phyloP scores from a whole-genome alignment of 1,140 invertebrate genomes.

The Sycobia sp. region DNA sequence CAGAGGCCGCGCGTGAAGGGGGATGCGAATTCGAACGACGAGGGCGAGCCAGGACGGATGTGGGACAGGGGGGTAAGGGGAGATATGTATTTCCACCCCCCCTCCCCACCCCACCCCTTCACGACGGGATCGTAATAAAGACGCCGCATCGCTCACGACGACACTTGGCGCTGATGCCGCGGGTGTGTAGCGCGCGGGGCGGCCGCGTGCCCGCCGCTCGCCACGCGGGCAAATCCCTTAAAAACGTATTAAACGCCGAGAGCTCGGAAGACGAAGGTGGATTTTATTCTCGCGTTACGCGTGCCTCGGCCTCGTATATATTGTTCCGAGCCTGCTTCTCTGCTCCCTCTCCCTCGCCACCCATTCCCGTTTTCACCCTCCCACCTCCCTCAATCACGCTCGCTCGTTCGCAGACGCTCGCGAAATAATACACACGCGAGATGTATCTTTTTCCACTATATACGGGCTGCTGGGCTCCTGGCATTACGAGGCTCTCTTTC shows the following conservation, averaged over 20 bases:
- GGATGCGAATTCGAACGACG: no score
- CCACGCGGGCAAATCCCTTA: constrained; percentile 31
- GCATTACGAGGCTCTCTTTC: constrained; percentile 25
- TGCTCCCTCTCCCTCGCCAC: constrained; percentile 19
- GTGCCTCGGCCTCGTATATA: constrained; percentile 40
- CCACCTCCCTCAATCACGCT: constrained; percentile 32
- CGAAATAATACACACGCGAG: constrained; percentile 43
- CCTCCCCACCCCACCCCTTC: no score
- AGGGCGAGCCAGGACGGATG: no score
- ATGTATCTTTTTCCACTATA: constrained; percentile 41
- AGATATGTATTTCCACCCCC: no score
- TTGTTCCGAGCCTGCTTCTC: constrained; percentile 32
- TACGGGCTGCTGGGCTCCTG: no score
- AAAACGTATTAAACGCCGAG: constrained; percentile 47
- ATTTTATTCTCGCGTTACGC: constrained; percentile 43
- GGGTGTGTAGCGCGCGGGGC: no score
- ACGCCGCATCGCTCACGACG: constrained; percentile 39
- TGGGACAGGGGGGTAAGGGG: no score
- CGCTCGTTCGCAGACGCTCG: constrained; percentile 24
- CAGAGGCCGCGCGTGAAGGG: no score
- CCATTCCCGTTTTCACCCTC: no score
- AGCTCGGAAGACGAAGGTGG: constrained; percentile 42
- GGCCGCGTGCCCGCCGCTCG: no score
- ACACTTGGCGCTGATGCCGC: constrained; percentile 33
- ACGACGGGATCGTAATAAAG: no score